These are phyloP conservation scores for Tetropium fuscum DNA, from an alignment of 2,888 invertebrate genomes.

Conservation along the genomic window DNA sequence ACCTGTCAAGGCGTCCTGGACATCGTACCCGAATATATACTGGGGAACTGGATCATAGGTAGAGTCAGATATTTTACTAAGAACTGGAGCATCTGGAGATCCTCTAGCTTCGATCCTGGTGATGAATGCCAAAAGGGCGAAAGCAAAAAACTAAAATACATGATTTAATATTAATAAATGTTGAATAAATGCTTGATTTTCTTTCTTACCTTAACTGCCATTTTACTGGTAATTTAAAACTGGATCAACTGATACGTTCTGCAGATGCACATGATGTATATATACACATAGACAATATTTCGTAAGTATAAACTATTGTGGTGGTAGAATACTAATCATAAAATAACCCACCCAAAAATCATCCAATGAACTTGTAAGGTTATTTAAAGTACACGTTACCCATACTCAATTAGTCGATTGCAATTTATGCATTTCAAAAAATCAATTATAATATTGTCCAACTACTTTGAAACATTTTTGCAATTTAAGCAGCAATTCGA, in stretches of 20 bases:
- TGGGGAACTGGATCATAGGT: conserved; percentile 64
- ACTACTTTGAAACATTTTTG: background rate
- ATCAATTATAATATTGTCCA: background rate
- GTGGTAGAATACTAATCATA: conserved; percentile 12
- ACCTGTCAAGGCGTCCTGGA: conserved; percentile 70
- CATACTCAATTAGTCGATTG: conserved; percentile 26
- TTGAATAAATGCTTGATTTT: background rate
- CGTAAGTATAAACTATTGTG: conserved; percentile 2
- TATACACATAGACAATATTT: background rate
- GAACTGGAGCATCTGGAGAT: conserved; percentile 10
- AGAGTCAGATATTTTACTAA: conserved; percentile 44
- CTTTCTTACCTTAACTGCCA: conserved; percentile 27
- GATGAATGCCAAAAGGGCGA: conserved; percentile 49
- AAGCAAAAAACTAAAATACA: conserved; percentile 45
- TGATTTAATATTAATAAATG: background rate
- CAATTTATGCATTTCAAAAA: conserved; percentile 6
- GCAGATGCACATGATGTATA: background rate
- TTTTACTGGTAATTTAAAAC: conserved; percentile 20
- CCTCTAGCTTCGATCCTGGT: conserved; percentile 51
- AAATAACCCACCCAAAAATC: conserved; percentile 42
- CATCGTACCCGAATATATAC: conserved; percentile 70
- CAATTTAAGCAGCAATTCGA: conserved; percentile 1
- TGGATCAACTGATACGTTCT: conserved; percentile 21
- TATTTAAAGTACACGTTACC: conserved; percentile 3
- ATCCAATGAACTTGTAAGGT: conserved; percentile 26